Percentiles rank a stretch among this genome's conserved stretches.
Conservation (phyloP, 1,140 invertebrate genomes). For the Drosophila oshimai region DNA sequence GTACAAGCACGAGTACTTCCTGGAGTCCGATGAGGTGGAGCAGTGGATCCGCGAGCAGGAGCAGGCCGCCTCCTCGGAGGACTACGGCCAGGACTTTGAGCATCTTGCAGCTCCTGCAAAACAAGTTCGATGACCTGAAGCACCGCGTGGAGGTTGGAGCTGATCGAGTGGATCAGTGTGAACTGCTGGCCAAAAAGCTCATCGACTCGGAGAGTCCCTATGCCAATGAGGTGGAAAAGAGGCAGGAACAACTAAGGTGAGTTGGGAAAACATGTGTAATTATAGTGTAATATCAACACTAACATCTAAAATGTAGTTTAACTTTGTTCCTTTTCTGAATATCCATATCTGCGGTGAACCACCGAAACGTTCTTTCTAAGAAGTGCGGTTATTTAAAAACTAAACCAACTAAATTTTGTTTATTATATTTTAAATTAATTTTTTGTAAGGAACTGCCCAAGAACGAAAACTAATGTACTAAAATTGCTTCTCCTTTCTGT, state of each 20-base stretch:
- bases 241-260: constrained; percentile 94
- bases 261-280: too few relatives aligned
- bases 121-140: constrained; percentile 98
- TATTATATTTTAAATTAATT: neutral
- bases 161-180: constrained; percentile 96
- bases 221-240: constrained; percentile 92
- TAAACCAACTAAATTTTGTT: too few relatives aligned
- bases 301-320: too few relatives aligned
- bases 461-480: too few relatives aligned
- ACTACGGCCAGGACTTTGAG: constrained; percentile 98
- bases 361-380: too few relatives aligned
- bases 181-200: constrained; percentile 94
- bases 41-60: constrained; percentile 97
- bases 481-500: neutral
- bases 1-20: constrained; percentile 95
- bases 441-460: too few relatives aligned
- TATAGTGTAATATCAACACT: too few relatives aligned
- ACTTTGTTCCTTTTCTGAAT: neutral
- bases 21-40: constrained; percentile 95
- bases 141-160: constrained; percentile 94
- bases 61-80: constrained; percentile 94
- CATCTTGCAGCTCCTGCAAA: constrained; percentile 95
- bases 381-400: too few relatives aligned
- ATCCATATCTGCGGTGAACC: too few relatives aligned
- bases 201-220: constrained; percentile 94